Percentiles rank a stretch among this genome's conserved stretches.
Evolutionary conservation across 2,797 vertebrate genomes (phyloP).

Genomic region (Lates japonicus): DNA sequence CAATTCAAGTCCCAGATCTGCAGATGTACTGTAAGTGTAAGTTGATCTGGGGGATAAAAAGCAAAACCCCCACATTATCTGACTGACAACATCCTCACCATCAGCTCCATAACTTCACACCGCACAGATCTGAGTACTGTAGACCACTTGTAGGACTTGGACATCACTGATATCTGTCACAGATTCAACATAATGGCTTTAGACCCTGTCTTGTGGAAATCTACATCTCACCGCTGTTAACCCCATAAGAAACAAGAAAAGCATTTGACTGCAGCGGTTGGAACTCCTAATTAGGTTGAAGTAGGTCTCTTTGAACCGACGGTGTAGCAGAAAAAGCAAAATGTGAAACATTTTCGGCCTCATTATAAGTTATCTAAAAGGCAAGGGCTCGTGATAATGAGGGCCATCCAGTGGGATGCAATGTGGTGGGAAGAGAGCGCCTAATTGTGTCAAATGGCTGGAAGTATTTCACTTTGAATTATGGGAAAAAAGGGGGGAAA

Average conservation of each 20-base stretch:
- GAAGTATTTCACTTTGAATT: conserved; percentile 84
- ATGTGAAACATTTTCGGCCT: conserved; percentile 85
- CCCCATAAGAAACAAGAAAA: conserved; percentile 79
- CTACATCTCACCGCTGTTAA: conserved; percentile 77
- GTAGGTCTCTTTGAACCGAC: conserved; percentile 84
- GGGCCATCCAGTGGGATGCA: conserved; percentile 81
- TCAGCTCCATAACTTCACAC: conserved; percentile 54
- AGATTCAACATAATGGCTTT: conserved; percentile 72
- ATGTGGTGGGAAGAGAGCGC: conserved; percentile 78
- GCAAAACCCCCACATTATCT: conserved; percentile 52
- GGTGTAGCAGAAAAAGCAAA: conserved; percentile 83
- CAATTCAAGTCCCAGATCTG: conserved; percentile 45
- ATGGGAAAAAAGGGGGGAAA: conserved; percentile 68
- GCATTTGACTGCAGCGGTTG: conserved; percentile 79
- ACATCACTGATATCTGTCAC: conserved; percentile 77
- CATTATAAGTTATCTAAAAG: conserved; percentile 87
- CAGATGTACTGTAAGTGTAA: conserved; percentile 61
- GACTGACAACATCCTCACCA: conserved; percentile 56
- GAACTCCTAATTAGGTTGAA: conserved; percentile 85
- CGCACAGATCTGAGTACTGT: conserved; percentile 11
- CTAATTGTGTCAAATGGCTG: conserved; percentile 87
- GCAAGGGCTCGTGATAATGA: conserved; percentile 84
- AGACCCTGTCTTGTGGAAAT: conserved; percentile 71
- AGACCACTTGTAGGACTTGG: conserved; percentile 56
- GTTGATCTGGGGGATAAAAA: conserved; percentile 55